These are phyloP conservation scores for Hippoglossus hippoglossus DNA, from an alignment of 2,797 vertebrate species.

Conservation along the genomic window DNA sequence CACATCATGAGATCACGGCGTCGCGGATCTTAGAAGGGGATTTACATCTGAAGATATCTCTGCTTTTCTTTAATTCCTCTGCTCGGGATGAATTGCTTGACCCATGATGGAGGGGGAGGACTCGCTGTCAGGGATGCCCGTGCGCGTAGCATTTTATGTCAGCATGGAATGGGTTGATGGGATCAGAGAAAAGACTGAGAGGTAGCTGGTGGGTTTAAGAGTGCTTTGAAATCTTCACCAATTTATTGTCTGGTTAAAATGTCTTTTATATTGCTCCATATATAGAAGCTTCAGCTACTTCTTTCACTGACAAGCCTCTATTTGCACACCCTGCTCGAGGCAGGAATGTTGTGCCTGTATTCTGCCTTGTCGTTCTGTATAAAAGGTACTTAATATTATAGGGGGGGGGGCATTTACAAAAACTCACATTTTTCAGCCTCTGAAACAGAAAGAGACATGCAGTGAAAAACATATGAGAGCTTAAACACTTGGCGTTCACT, in stretches of 20 bases:
- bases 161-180: constrained; percentile 17
- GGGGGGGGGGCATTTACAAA: too few relatives aligned
- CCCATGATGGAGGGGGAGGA: constrained; percentile 27
- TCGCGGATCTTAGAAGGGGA: constrained; percentile 28
- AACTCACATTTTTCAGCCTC: too few relatives aligned
- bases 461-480: too few relatives aligned
- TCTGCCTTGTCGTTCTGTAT: too few relatives aligned
- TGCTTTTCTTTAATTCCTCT: constrained; percentile 42
- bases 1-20: constrained; percentile 47
- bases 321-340: not conserved
- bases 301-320: not conserved
- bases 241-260: constrained; percentile 14
- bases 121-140: constrained; percentile 28
- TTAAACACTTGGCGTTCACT: too few relatives aligned
- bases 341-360: not conserved
- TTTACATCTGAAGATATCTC: constrained; percentile 43
- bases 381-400: too few relatives aligned
- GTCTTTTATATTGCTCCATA: constrained; percentile 16
- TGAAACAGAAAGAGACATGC: too few relatives aligned
- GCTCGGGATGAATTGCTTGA: constrained; percentile 35
- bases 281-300: constrained; percentile 26
- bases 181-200: constrained; percentile 40
- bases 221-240: constrained; percentile 17
- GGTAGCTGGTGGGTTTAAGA: constrained; percentile 16
- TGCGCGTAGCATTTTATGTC: constrained; percentile 18